phyloP scores from a whole-genome alignment of 2,113 vertebrate species.

The Nothocercus nigrocapillus region DNA sequence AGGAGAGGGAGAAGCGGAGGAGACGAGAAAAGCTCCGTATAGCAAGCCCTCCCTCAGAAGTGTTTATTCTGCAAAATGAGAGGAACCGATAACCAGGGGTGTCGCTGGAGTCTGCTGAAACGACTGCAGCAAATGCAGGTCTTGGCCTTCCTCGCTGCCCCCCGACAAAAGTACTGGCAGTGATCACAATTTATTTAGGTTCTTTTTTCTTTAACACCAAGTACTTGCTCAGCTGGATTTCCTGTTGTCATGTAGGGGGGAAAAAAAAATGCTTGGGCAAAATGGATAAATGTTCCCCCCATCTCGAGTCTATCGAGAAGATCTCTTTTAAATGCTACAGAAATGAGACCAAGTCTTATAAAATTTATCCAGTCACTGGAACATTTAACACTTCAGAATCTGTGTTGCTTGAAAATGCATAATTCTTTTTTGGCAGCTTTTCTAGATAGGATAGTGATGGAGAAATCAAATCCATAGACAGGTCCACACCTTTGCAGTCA shows the following conservation, averaged over 20 bases:
- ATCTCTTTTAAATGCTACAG: not conserved
- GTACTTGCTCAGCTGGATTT: not conserved
- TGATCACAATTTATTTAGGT: slow-evolving; percentile 14
- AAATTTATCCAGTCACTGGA: slow-evolving; percentile 32
- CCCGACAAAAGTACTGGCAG: slow-evolving; percentile 19
- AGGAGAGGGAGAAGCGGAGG: not conserved
- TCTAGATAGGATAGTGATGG: not conserved
- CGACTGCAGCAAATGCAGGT: slow-evolving; percentile 46
- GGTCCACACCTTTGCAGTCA: slow-evolving; percentile 35
- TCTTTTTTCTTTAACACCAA: slow-evolving; percentile 25
- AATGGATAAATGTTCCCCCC: not conserved
- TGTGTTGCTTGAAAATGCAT: not conserved
- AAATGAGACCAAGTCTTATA: not conserved
- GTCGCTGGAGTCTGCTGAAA: slow-evolving; percentile 42
- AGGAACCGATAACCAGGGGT: slow-evolving; percentile 1
- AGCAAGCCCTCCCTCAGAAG: not conserved
- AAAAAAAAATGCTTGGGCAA: not conserved
- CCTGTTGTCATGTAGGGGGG: not conserved
- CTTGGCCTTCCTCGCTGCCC: not conserved
- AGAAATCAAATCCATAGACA: not conserved
- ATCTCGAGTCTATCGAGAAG: not conserved
- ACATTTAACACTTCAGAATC: slow-evolving; percentile 15
- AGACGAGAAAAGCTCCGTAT: not conserved
- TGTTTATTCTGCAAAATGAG: slow-evolving; percentile 65
- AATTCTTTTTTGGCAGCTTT: slow-evolving; percentile 12